These are phyloP conservation scores for Coleophora flavipennella DNA, from an alignment of 2,888 invertebrate species.

Conservation along the genomic window DNA sequence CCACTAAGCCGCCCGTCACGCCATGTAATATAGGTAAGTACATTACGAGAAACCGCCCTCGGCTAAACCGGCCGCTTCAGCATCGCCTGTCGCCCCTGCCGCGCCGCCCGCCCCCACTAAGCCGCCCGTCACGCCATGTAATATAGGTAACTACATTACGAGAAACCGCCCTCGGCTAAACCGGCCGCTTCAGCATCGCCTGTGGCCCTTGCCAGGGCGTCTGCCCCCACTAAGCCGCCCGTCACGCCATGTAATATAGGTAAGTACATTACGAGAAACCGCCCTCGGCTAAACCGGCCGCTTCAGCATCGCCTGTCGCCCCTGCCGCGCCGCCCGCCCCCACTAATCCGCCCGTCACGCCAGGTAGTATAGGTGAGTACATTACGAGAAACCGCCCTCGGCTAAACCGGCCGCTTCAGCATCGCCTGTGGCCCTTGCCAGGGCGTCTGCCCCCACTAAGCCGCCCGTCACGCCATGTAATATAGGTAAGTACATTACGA, in stretches of 20 bases:
- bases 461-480: conserved; percentile 56
- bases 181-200: conserved; percentile 66
- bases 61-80: conserved; percentile 65
- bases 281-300: conserved; percentile 62
- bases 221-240: conserved; percentile 32
- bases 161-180: conserved; percentile 61
- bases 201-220: conserved; percentile 36
- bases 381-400: conserved; percentile 61
- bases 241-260: conserved; percentile 30
- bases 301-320: conserved; percentile 62
- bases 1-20: conserved; percentile 37
- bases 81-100: conserved; percentile 53
- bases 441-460: no score
- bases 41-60: conserved; percentile 69
- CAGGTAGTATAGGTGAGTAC: no score
- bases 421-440: conserved; percentile 52
- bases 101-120: conserved; percentile 30
- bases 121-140: conserved; percentile 35
- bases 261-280: conserved; percentile 72
- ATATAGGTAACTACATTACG: conserved; percentile 63
- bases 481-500: no score
- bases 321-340: conserved; percentile 23
- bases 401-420: conserved; percentile 64
- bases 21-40: conserved; percentile 44
- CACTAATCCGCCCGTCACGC: conserved; percentile 56